These are phyloP conservation scores for Salmo trutta DNA, from an alignment of 2,797 vertebrate genomes.

Conservation along the genomic window DNA sequence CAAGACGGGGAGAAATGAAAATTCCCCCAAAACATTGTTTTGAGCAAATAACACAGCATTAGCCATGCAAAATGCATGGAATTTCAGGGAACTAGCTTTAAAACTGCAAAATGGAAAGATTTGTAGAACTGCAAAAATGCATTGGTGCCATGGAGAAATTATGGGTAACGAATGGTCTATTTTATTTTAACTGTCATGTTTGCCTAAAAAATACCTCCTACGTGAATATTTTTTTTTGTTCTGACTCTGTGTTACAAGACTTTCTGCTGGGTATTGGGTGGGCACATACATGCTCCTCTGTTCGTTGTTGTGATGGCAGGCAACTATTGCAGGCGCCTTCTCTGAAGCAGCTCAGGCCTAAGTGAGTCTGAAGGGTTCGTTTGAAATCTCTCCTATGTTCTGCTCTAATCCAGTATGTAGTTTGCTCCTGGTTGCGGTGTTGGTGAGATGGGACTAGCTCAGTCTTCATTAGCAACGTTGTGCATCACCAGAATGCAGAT, in stretches of 20 bases:
- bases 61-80: too few species aligned
- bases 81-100: too few species aligned
- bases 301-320: slow-evolving; percentile 28
- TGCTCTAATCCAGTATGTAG: slow-evolving; percentile 47
- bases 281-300: slow-evolving; percentile 15
- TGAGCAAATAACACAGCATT: too few species aligned
- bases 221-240: background rate
- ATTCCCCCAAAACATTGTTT: too few species aligned
- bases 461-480: slow-evolving; percentile 71
- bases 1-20: too few species aligned
- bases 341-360: slow-evolving; percentile 17
- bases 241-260: background rate
- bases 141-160: too few species aligned
- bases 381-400: slow-evolving; percentile 30
- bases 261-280: background rate
- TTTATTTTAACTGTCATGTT: background rate
- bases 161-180: background rate
- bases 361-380: slow-evolving; percentile 37
- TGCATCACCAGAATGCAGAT: slow-evolving; percentile 77
- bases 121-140: too few species aligned
- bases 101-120: too few species aligned
- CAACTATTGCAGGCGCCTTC: slow-evolving; percentile 21
- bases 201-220: background rate
- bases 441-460: slow-evolving; percentile 60
- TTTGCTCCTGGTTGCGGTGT: slow-evolving; percentile 50